Evolutionary conservation across 1,140 invertebrate genomes (phyloP).

Genomic region (Drosophila elegans): DNA sequence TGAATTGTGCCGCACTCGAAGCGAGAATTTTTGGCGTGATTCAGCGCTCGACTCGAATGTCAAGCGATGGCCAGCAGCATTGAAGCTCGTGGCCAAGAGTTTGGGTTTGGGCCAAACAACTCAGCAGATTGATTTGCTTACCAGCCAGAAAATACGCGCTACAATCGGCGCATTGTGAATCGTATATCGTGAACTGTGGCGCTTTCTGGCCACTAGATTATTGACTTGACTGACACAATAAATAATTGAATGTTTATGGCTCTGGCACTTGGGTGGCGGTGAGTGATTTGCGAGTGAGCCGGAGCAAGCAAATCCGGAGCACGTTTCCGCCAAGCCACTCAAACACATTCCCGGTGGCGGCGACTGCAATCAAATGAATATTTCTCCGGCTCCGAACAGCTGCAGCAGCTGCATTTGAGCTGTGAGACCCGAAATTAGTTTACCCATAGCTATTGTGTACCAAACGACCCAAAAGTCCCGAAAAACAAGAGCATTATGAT

Average conservation of each 20-base stretch:
- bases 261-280: not conserved
- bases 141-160: constrained; percentile 36
- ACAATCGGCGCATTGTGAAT: constrained; percentile 18
- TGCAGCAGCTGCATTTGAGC: constrained; percentile 34
- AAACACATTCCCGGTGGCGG: constrained; percentile 33
- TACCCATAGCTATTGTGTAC: not conserved
- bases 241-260: constrained; percentile 33
- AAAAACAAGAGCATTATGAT: not conserved
- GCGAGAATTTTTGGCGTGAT: constrained; percentile 36
- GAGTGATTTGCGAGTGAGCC: constrained; percentile 22
- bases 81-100: constrained; percentile 27
- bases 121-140: constrained; percentile 38
- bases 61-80: constrained; percentile 25
- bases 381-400: not conserved
- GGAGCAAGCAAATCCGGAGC: constrained; percentile 40
- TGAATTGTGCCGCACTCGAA: constrained; percentile 10
- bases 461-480: not conserved
- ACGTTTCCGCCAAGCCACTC: constrained; percentile 38
- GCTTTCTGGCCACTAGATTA: constrained; percentile 28
- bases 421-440: not conserved
- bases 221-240: constrained; percentile 35
- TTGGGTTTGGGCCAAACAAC: constrained; percentile 32
- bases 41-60: constrained; percentile 43
- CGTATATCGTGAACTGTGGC: not conserved
- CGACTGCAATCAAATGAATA: constrained; percentile 25